Evolutionary conservation across 2,797 vertebrate species (phyloP), one percentile per base, ranked within the genome.

Genomic region (Brachyrhaphis roseni): DNA sequence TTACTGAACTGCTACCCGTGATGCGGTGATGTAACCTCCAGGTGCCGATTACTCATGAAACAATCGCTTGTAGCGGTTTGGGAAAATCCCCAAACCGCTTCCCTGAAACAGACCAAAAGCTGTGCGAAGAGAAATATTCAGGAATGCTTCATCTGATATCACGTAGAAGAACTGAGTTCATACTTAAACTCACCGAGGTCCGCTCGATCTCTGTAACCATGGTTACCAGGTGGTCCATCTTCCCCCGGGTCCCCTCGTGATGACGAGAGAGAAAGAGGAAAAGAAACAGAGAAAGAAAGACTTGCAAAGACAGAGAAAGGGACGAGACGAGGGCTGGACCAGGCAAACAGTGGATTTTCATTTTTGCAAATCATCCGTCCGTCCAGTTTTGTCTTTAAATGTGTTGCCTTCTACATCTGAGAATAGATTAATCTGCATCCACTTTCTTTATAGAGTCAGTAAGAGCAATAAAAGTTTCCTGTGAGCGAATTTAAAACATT

Each of bases 211-310:
- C 73, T 36, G 92, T 93, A 91, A 87, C 92, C 89, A 93, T 93
- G 89, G 92, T 86, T 84, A 94, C 93, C 90, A 91, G 90, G 90
- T 93, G 92, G 86, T 92, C 92, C 31, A 23, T 80, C 78, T 76
- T 93, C 90, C 90, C 90, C 49, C 82, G 88, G 86, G 91, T 87
- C 74, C 71, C 68, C 46, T 72, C 90, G 85, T 88, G 85, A 92
- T 90, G 88, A 88, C 85, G 89, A 76, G 83, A 82, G 86, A 72
- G 76, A 83, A 79, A 51, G 49, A 23, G 18, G 20, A 75, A 82
- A 78, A 81, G 64, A 84, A 51, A 18, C 45, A 81, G 47, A 83
- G 66, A 86, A 47, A 23, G 49, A 45, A 18, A 36, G 70, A 77
- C 28, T 39, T 2, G 15, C 28, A 68, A 51, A 46, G 34, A 74